Base-by-base conservation (phyloP, 2,113 vertebrate genomes). In the Plecturocebus donacophilus region DNA sequence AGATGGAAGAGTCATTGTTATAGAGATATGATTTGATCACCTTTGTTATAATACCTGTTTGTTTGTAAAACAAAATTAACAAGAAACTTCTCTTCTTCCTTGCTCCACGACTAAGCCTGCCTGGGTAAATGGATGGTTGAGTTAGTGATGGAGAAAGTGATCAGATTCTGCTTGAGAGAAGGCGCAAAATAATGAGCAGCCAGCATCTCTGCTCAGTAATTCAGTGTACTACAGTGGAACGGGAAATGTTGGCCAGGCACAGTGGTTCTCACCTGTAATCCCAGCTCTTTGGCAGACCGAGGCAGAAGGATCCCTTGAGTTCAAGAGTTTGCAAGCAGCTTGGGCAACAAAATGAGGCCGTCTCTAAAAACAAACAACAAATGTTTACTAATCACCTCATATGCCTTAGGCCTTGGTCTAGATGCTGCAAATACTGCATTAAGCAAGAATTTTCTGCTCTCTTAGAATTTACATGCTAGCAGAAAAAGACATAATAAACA, bases 1-100 rank as follows among this genome's bases (percentile, higher is more conserved):
- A 87, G 20, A 40, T 32, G 4, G 42, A 83, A 92, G 35, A 76
- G 16, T 64, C 9, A 12, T 73, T 77, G 91, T 90, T 61, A 71
- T 56, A 38, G 7, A 87, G 6, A 81, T 25, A 70, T 61, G 40
- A 9, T 79, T 87, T 45, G 3, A 21, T 75, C 47, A 64, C 19
- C 38, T 79, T 76, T 93, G 45, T 83, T 30, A 95, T 80, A 19
- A 82, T 58, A 16, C 68, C 38, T 49, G 8, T 71, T 81, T 93
- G 2, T 71, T 42, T 52, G 79, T 9, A 73, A 90, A 95, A 87
- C 32, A 83, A 35, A 77, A 49, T 12, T n/a, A 68, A 75, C 13
- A 66, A 87, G n/a, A 70, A 70, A 73, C 4, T 45, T 77, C 13
- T 96, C 32, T 32, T 90, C 68, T 56, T 84, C 2, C 16, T 75